Base-by-base conservation (phyloP, 1,140 invertebrate species). In the Thalassaphorura encarpata region DNA sequence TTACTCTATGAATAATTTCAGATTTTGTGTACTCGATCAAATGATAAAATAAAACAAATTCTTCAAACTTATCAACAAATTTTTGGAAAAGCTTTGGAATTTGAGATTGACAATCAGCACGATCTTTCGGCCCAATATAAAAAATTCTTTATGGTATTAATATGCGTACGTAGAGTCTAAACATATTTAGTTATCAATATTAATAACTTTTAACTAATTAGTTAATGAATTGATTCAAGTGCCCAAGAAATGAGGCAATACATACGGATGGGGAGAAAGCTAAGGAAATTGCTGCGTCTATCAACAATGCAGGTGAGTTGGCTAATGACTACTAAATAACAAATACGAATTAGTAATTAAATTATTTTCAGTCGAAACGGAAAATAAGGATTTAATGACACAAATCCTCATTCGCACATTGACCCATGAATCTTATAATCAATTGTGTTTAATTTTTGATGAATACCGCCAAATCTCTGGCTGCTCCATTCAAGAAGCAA, bases 101-200 rank as follows among this genome's bases (percentile, higher is more conserved):
- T 82, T 62, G 83, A 85, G 68, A 76, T 90, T 70, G 80, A 79
- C 64, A 80, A 80, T 40, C 87, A 89, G 67, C 88, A 85, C 0
- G 28, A 47, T 27, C 88, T 86, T 0, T 83, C 82, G 0, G 85
- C 87, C 1, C 75, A 85, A 69, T 86, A 87, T 69, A 76, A 83
- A 16, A 77, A 83, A 16, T 71, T 90, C 19, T 73, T 90, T 2
- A 80, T 79, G 0, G 70, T 82, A 27, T 78, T 82, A 54, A 73
- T 81, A 2, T 79, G 78, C 23, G 70, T 71, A 67, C 66, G 58
- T n/a, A n/a, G n/a, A n/a, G n/a, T n/a, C n/a, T n/a, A n/a, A n/a
- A n/a, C n/a, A n/a, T 66, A 15, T 43, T 18, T n/a, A 48, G 19
- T n/a, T 31, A 11, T 50, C 19, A 11, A 13, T 16, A 50, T 27